Evolutionary conservation across 2,797 vertebrate species (phyloP).

Genomic region (Sus cebifrons): DNA sequence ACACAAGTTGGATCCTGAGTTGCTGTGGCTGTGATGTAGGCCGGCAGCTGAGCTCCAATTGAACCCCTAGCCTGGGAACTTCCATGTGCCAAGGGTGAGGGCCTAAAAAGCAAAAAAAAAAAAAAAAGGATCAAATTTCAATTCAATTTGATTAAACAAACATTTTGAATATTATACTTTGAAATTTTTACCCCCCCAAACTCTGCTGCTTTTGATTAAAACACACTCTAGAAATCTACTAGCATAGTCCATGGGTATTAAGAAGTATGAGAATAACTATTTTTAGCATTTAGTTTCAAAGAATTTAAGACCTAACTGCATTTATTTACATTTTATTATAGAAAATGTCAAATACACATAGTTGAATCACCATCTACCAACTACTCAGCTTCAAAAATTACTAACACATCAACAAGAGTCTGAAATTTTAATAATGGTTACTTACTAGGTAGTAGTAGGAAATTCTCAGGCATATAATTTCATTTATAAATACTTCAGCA

Average conservation of each 20-base stretch:
- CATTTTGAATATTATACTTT: conserved; percentile 1
- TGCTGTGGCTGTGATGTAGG: too few species aligned
- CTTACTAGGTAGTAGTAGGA: background rate
- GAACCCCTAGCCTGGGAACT: too few species aligned
- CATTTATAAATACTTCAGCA: background rate
- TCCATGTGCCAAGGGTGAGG: too few species aligned
- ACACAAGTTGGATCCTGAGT: too few species aligned
- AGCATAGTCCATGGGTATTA: background rate
- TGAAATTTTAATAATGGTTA: background rate
- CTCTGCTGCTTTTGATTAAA: background rate
- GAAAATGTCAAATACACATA: background rate
- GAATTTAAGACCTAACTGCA: background rate
- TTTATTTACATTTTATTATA: background rate
- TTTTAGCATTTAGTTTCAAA: background rate
- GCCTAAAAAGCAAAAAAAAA: too few species aligned
- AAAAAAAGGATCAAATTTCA: background rate
- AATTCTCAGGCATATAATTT: background rate
- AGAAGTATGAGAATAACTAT: background rate
- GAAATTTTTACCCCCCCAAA: background rate
- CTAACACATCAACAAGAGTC: background rate
- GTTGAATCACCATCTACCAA: background rate
- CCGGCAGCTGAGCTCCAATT: too few species aligned
- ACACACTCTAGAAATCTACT: background rate
- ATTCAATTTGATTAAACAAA: background rate
- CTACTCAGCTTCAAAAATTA: background rate